Base-by-base conservation (phyloP, 2,113 vertebrate species). In the Eulemur macaco region DNA sequence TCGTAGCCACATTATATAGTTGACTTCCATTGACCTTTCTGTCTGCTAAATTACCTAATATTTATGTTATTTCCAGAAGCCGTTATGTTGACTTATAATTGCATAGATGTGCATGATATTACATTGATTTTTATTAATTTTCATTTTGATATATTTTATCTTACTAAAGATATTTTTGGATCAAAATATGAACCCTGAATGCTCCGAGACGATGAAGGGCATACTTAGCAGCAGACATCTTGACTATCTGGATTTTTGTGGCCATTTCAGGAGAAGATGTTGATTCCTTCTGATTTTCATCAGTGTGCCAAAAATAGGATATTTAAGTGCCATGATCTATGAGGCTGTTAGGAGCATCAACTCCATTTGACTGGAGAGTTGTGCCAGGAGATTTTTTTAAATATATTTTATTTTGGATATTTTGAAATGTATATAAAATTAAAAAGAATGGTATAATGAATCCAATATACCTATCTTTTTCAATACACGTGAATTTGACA, bases 221-320 rank as follows among this genome's bases (percentile, higher is more conserved):
- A 34, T 29, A 42, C 20, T 89, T 20, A 82, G 60, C 18, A 60
- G 17, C 56, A 92, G 63, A 52, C 1, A 31, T 76, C 42, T 63
- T 42, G 9, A 68, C 68, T 47, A 17, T 74, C 27, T 89, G 54
- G 21, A 85, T 82, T 89, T 47, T 95, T 47, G 20, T 80, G 31
- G 18, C 25, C 39, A 10, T 93, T 88, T 90, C 17, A 23, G 4
- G 31, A 90, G 31, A 56, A 2, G 39, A 68, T 50, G n/a, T 66
- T 87, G 66, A 64, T 83, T 96, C 87, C 47, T 87, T 69, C 39
- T 86, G 39, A 9, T 71, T 91, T 95, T 86, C 15, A 87, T 71
- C 34, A 68, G 1, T 47, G 27, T 93, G 31, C 47, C 25, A 13
- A 64, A 85, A 90, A 81, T 76, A 64, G 21, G 6, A 81, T 39